Conservation (phyloP, 2,113 vertebrate species). For the Apeltes quadracus region DNA sequence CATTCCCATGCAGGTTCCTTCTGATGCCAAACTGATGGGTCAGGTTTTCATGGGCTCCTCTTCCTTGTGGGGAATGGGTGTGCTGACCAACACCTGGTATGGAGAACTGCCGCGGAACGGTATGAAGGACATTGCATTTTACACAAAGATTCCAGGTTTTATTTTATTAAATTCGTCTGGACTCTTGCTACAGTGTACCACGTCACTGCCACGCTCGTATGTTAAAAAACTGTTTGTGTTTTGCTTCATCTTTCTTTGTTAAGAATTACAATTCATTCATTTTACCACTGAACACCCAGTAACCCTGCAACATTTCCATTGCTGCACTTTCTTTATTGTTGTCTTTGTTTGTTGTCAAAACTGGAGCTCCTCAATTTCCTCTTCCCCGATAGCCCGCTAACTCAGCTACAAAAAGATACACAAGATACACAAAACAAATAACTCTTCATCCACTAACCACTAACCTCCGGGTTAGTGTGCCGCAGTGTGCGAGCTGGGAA, state of each 20-base stretch:
- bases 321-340: no score
- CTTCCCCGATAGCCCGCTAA: no score
- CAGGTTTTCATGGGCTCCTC: slow-evolving; percentile 55
- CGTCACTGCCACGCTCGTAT: background rate
- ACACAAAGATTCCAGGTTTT: background rate
- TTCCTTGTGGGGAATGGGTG: slow-evolving; percentile 61
- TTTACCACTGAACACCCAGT: no score
- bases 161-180: background rate
- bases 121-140: background rate
- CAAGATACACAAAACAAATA: no score
- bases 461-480: no score
- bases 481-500: no score
- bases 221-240: no score
- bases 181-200: background rate
- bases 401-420: no score
- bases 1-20: slow-evolving; percentile 44
- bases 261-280: background rate
- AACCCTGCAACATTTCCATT: background rate
- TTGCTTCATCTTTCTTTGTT: background rate
- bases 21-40: slow-evolving; percentile 39
- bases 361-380: background rate
- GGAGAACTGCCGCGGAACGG: slow-evolving; percentile 42
- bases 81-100: slow-evolving; percentile 55
- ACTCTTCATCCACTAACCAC: no score
- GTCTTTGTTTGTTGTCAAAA: background rate